Percentiles rank a stretch among this genome's conserved stretches.
phyloP scores from a whole-genome alignment of 92 coral and sea anemone species.

The Epizoanthus illoricatus region DNA sequence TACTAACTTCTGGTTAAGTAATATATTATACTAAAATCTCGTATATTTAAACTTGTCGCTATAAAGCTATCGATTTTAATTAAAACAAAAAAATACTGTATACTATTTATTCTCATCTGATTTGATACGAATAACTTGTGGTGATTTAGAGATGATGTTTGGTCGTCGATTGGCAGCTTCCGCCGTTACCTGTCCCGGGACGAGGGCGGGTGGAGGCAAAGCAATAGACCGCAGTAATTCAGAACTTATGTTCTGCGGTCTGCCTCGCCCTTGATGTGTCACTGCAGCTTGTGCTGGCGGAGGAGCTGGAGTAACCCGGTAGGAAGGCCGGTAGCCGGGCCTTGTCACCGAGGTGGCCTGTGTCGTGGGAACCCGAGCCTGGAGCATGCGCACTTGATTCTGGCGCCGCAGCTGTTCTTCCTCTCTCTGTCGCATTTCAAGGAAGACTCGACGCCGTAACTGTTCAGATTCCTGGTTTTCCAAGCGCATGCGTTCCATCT shows the following conservation, averaged over 20 bases:
- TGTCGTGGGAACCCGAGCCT: constrained; percentile 3
- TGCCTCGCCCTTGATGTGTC: background rate
- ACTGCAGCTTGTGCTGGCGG: background rate
- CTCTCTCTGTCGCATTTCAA: constrained; percentile 19
- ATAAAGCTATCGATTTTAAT: no score
- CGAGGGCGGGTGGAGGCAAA: background rate
- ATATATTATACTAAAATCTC: no score
- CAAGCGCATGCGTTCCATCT: constrained; percentile 26
- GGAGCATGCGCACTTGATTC: constrained; percentile 22
- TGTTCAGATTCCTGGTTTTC: constrained; percentile 10
- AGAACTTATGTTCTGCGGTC: constrained; percentile 1
- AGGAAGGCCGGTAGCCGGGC: constrained; percentile 14
- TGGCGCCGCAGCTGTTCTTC: constrained; percentile 15
- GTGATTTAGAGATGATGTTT: background rate
- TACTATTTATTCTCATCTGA: constrained; percentile 17
- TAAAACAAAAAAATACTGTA: background rate
- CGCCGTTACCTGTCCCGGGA: no score
- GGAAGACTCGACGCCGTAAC: constrained; percentile 5
- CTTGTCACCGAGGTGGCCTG: background rate
- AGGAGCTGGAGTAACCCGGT: constrained; percentile 1
- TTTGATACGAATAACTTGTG: constrained; percentile 26
- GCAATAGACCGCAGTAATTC: background rate
- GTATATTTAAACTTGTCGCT: no score
- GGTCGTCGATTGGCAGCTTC: background rate
- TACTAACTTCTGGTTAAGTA: no score